phyloP scores from a whole-genome alignment of 2,113 vertebrate genomes.

The Lepus americanus region DNA sequence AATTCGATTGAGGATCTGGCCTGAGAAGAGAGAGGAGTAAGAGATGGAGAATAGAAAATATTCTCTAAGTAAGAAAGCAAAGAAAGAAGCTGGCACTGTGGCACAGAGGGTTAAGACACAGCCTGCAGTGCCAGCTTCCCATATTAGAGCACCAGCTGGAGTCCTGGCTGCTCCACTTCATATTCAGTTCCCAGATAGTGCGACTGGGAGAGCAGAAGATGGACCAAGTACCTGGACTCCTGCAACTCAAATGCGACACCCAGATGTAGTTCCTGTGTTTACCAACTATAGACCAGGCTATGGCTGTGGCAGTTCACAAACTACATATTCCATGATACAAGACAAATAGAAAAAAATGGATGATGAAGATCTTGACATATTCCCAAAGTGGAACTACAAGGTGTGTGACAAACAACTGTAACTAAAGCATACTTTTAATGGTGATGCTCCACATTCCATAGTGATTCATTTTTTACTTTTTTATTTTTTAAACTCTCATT shows the following conservation, averaged over 20 bases:
- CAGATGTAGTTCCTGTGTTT: neutral
- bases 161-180: too few relatives aligned
- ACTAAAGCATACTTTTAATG: neutral
- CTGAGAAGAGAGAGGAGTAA: neutral
- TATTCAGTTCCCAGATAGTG: too few relatives aligned
- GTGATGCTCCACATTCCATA: neutral
- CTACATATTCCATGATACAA: neutral
- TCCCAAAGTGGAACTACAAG: slow-evolving; percentile 4
- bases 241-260: too few relatives aligned
- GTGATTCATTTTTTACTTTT: neutral
- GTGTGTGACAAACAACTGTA: neutral
- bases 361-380: neutral
- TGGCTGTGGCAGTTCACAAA: neutral
- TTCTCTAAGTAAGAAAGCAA: neutral
- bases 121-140: too few relatives aligned
- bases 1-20: neutral
- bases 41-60: neutral
- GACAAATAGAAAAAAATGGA: neutral
- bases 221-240: too few relatives aligned
- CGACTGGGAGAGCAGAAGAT: too few relatives aligned
- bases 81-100: too few relatives aligned
- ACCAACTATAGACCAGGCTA: neutral
- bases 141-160: too few relatives aligned
- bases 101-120: too few relatives aligned
- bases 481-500: too few relatives aligned